Percentiles rank a stretch among this genome's conserved stretches.
These are phyloP conservation scores for Scaptomyza polygonia DNA, from an alignment of 2,888 invertebrate species.

Conservation along the genomic window DNA sequence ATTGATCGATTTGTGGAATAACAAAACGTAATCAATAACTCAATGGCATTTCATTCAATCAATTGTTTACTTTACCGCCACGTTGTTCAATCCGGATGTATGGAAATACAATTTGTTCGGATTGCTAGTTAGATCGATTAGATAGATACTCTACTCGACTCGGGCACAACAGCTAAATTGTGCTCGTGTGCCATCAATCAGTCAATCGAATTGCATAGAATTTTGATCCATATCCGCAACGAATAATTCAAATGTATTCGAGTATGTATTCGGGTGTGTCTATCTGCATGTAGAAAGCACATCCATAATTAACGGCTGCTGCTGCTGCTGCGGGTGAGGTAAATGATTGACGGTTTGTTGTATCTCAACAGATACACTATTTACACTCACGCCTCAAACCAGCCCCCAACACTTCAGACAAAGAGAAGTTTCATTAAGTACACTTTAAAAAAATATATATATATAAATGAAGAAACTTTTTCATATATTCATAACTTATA, in stretches of 20 bases:
- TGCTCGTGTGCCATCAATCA: slow-evolving; percentile 71
- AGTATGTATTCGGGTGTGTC: slow-evolving; percentile 4
- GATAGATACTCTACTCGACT: neutral
- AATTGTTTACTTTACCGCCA: slow-evolving; percentile 44
- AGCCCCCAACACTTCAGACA: neutral
- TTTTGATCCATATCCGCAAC: slow-evolving; percentile 80
- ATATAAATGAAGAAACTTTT: too few relatives aligned
- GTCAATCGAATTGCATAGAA: slow-evolving; percentile 77
- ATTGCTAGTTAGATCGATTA: neutral
- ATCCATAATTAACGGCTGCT: slow-evolving; percentile 71
- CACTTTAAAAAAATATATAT: neutral
- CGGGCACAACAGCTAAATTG: neutral
- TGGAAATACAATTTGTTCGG: slow-evolving; percentile 1
- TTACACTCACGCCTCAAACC: slow-evolving; percentile 31
- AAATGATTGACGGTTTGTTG: slow-evolving; percentile 80
- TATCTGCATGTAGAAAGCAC: slow-evolving; percentile 11
- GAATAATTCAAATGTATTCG: slow-evolving; percentile 45
- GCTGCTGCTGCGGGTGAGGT: slow-evolving; percentile 45
- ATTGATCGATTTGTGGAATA: slow-evolving; percentile 51
- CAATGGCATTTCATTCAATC: slow-evolving; percentile 32
- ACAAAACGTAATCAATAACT: slow-evolving; percentile 66
- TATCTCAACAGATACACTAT: slow-evolving; percentile 51
- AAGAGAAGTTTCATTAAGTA: slow-evolving; percentile 3
- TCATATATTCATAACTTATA: too few relatives aligned
- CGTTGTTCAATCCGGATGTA: slow-evolving; percentile 29